Base-by-base conservation (phyloP, 2,113 vertebrate genomes). In the Cepphus grylle region DNA sequence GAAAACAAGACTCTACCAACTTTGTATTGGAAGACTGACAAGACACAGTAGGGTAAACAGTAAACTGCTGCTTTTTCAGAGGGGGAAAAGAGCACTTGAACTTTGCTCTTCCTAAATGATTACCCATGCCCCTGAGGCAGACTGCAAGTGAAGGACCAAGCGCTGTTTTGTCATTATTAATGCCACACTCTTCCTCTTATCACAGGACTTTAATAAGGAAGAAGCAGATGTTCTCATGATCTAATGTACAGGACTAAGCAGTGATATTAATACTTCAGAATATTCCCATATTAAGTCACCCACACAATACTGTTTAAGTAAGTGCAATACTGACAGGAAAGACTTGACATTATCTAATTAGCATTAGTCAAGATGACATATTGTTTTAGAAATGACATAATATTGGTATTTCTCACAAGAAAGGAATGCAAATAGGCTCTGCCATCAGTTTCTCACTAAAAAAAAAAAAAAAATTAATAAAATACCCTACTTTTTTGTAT, bases 401-500 rank as follows among this genome's bases (percentile, higher is more conserved):
- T 93, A 91, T 49, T 94, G 58, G 56, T 67, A 93, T 87, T 97
- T 97, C 92, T 96, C 62, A 94, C 34, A 95, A 43, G 32, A 80
- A 77, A 93, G 71, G 92, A 96, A 96, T 55, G 32, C 29, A 74
- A 95, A 90, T 82, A 76, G 23, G 14, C 29, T 67, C 53, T 73
- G 27, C 38, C 79, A 65, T 81, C 72, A 94, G 67, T 96, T 96
- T 94, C 45, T 47, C 53, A 2, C 49, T 15, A 38, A 53, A 70
- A 69, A 14, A 17, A 40, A 40, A 40, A 40, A 40, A 40, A 40
- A 12, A 14, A 14, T 4, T 12, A 61, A 30, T 11, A 66, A 88
- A 79, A 70, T 12, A 12, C 6, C 8, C 45, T 69, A 12, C 6
- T 34, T 62, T 63, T 73, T 53, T 10, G 15, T 63, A 20, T 45